phyloP scores from a whole-genome alignment of 2,113 vertebrate species.

The Stercorarius parasiticus region DNA sequence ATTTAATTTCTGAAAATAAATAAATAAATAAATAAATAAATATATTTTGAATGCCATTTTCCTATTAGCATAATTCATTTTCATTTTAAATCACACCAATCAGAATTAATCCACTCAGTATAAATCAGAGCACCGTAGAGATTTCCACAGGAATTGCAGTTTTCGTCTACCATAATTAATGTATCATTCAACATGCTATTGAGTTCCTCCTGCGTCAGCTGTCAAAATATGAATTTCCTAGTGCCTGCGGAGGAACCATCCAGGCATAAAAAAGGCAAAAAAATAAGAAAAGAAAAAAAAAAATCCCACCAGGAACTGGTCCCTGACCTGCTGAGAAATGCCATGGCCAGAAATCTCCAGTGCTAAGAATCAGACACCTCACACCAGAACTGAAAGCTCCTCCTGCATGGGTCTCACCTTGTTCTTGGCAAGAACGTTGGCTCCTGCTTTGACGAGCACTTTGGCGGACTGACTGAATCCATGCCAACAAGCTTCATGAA shows the following conservation, averaged over 20 bases:
- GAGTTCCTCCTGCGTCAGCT: not conserved
- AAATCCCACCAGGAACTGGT: not conserved
- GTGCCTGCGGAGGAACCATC: not conserved
- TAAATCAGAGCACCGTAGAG: not conserved
- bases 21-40: not conserved
- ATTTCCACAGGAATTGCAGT: not conserved
- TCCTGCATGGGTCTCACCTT: constrained; percentile 82
- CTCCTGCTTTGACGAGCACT: constrained; percentile 93
- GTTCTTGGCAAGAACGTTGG: constrained; percentile 93
- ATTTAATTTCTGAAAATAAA: not conserved
- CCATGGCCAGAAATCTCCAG: not conserved
- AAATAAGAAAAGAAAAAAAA: not conserved
- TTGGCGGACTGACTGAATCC: constrained; percentile 95
- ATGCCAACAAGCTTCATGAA: constrained; percentile 95
- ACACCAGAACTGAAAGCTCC: not conserved
- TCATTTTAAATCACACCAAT: not conserved
- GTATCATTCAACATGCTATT: not conserved
- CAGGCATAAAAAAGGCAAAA: not conserved
- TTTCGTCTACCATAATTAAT: constrained; percentile 2
- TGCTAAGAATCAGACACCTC: not conserved
- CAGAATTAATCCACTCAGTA: not conserved
- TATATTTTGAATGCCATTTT: not conserved
- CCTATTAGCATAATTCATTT: not conserved
- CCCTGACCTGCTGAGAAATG: not conserved
- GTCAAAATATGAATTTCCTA: constrained; percentile 28